Conservation (phyloP, 2,888 invertebrate species). For the Drosophila atripex region DNA sequence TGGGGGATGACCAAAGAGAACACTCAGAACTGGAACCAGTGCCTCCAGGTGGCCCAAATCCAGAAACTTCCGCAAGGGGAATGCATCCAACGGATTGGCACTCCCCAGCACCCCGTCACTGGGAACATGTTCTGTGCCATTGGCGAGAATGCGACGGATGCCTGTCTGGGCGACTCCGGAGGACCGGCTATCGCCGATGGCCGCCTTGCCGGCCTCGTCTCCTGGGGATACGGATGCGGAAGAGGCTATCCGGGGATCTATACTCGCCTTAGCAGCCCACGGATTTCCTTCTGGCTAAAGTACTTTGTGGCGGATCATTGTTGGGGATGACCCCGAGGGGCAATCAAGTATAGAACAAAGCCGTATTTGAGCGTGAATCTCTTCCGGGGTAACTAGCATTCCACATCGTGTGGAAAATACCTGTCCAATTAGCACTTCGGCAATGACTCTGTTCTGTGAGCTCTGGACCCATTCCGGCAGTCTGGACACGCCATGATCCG, state of each 20-base stretch:
- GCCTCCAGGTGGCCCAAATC: slow-evolving; percentile 54
- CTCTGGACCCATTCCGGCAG: slow-evolving; percentile 15
- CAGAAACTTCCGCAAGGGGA: slow-evolving; percentile 17
- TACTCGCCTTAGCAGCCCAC: slow-evolving; percentile 85
- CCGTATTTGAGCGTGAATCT: background rate
- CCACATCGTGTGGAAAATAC: slow-evolving; percentile 12
- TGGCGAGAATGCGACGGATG: slow-evolving; percentile 52
- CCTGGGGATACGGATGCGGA: slow-evolving; percentile 82
- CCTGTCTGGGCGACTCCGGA: slow-evolving; percentile 79
- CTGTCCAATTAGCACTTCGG: slow-evolving; percentile 19
- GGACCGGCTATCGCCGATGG: slow-evolving; percentile 64
- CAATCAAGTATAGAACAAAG: background rate
- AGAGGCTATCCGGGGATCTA: slow-evolving; percentile 90
- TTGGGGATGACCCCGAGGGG: background rate
- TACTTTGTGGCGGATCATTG: slow-evolving; percentile 24
- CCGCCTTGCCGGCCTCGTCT: slow-evolving; percentile 87
- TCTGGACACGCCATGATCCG: slow-evolving; percentile 52
- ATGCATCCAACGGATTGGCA: slow-evolving; percentile 33
- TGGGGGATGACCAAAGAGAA: slow-evolving; percentile 57
- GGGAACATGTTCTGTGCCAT: slow-evolving; percentile 72
- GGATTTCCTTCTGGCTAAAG: slow-evolving; percentile 44
- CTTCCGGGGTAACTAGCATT: slow-evolving; percentile 13
- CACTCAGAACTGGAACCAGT: slow-evolving; percentile 24
- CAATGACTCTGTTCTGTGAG: background rate
- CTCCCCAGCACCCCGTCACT: background rate